Base-by-base conservation (phyloP, 2,888 invertebrate species). In the Auanema freiburgensis region DNA sequence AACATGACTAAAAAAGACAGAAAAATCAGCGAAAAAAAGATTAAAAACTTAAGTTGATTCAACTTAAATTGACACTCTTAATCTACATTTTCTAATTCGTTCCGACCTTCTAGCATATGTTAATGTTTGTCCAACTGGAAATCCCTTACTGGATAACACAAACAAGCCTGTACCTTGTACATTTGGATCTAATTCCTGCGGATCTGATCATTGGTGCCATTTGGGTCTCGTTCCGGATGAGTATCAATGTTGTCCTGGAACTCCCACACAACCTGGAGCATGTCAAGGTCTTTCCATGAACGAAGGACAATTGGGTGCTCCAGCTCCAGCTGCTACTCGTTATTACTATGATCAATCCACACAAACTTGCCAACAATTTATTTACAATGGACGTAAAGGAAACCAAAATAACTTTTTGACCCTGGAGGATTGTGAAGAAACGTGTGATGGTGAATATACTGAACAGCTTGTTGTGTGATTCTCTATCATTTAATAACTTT, bases 331-430 rank as follows among this genome's bases (percentile, higher is more conserved):
- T 0, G 69, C 70, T 18, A 50, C 65, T n/a, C 63, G 80, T 25
- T 80, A 77, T 73, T 79, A 67, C 57, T 81, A 76, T 63, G 78
- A 81, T 62, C 62, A 68, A 18, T 25, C 65, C 2, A 65, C 69
- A 16, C 71, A 69, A 72, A 58, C 62, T 14, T 81, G 81, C 66
- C 66, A 74, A 56, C 65, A 69, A 58, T 81, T 81, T 62, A 65
- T 62, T 11, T 81, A 77, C 63, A 74, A 79, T 55, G 81, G 81
- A 58, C 52, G 78, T 11, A 65, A 65, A 57, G 80, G 80, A 57
- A 80, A 79, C 59, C 80, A 83, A 65, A 84, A 82, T 62, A 79
- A 81, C 63, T 82, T 80, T 66, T 60, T 80, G 43, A 78, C 77
- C 4, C 57, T 65, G 54, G 72, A 76, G 42, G 79, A 84, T 65